Conservation (phyloP, 2,797 vertebrate genomes). For the Clarias platycephalus region DNA sequence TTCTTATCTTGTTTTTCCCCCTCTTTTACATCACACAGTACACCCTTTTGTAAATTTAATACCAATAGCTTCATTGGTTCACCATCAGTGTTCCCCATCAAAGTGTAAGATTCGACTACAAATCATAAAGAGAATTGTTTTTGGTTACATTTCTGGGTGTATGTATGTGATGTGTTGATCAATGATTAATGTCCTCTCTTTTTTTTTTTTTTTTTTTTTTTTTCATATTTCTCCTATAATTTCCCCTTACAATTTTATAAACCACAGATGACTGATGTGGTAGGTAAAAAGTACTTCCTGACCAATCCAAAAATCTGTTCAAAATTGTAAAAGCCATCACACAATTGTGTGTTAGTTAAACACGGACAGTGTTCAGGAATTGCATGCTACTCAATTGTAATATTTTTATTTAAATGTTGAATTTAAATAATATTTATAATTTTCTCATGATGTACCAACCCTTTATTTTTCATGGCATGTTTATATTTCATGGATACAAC, state of each 20-base stretch:
- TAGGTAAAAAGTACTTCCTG: too few relatives aligned
- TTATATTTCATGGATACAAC: not conserved
- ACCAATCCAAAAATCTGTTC: not conserved
- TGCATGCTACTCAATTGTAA: too few relatives aligned
- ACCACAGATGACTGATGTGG: not conserved
- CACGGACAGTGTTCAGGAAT: not conserved
- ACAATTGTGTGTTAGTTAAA: not conserved
- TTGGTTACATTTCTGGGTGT: not conserved
- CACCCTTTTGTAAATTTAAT: not conserved
- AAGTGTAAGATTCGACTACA: too few relatives aligned
- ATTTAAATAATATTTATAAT: too few relatives aligned
- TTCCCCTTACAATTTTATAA: not conserved
- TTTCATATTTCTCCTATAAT: not conserved
- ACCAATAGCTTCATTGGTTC: not conserved
- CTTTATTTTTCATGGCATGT: too few relatives aligned
- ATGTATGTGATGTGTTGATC: not conserved
- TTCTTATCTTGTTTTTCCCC: not conserved
- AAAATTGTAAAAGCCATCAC: not conserved
- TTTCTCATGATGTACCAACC: not conserved
- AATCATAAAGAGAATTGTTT: not conserved
- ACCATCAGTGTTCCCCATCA: not conserved
- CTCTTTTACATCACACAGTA: not conserved
- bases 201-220: slow-evolving; percentile 40
- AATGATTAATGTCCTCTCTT: slow-evolving; percentile 53
- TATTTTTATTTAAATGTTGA: too few relatives aligned